Evolutionary conservation across 2,797 vertebrate species (phyloP), one percentile per base, ranked within the genome.

Genomic region (Gymnothorax javanicus): DNA sequence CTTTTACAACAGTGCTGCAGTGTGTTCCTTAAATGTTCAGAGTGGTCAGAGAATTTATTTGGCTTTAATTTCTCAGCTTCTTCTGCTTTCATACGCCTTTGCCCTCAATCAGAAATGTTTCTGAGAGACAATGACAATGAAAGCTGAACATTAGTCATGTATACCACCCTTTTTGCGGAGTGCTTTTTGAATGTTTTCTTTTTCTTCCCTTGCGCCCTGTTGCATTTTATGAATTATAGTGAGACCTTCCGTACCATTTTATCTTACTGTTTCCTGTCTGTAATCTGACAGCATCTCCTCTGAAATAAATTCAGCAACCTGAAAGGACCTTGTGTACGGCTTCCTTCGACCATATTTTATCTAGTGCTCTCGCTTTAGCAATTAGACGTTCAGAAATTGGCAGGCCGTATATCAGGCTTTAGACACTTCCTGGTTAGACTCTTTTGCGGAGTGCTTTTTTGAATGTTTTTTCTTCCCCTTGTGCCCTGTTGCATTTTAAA

Each of bases 251-350:
- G 91, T 92, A 84, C 82, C 27, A n/a, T 89, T 92, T 91, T 92
- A 92, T 92, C 91, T 92, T 85, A 91, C 88, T 62, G 86, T 89
- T 93, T 92, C 91, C 90, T 92, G 92, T 88, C 90, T 90, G 88
- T 91, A 91, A 92, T 93, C 90, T 91, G 90, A 91, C 91, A 89
- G 91, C 87, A 89, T 86, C 59, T 69, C 81, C 57, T 75, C 17
- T 84, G 62, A 87, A 69, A 84, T 90, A 90, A 86, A 82, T 75
- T 87, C 85, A 57, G 67, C 86, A 85, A 91, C 89, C 88, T 93
- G 92, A 93, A 91, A 91, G 91, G 87, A 90, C 82, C 89, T 92
- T 91, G 91, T 93, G 91, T 91, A 90, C 64, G 69, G 59, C 64
- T 62, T 88, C 43, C 86, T 83, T 83, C 85, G 86, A 89, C 86